Evolutionary conservation across 2,797 vertebrate genomes (phyloP).

Genomic region (Pangasius sanitwongsei): DNA sequence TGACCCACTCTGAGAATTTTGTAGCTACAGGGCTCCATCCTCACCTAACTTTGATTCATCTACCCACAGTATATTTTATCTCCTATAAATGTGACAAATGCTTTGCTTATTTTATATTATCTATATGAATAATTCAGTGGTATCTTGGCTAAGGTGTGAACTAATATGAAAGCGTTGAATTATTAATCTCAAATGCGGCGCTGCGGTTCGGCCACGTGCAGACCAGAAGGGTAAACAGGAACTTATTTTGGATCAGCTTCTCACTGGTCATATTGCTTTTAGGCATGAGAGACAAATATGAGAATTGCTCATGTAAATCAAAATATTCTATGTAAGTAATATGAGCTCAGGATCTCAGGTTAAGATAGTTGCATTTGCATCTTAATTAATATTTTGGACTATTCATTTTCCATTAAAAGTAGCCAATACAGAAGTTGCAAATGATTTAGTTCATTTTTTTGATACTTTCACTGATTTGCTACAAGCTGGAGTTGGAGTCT

Average conservation of each 20-base stretch:
- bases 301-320: not conserved
- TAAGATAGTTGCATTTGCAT: not conserved
- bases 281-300: slow-evolving; percentile 7
- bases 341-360: not conserved
- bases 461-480: not conserved
- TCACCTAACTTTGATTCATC: slow-evolving; percentile 26
- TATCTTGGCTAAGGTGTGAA: slow-evolving; percentile 88
- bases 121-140: slow-evolving; percentile 90
- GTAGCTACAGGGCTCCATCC: not conserved
- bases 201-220: slow-evolving; percentile 58
- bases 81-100: slow-evolving; percentile 70
- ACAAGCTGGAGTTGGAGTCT: not conserved
- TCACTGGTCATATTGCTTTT: slow-evolving; percentile 2
- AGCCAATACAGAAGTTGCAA: no score
- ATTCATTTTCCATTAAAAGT: not conserved
- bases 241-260: slow-evolving; percentile 16
- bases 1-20: slow-evolving; percentile 37
- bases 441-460: not conserved
- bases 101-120: slow-evolving; percentile 80
- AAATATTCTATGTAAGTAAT: slow-evolving; percentile 14
- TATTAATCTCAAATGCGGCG: slow-evolving; percentile 82
- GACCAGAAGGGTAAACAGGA: slow-evolving; percentile 49
- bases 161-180: slow-evolving; percentile 92
- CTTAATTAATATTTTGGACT: not conserved
- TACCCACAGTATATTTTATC: slow-evolving; percentile 53